Conservation (phyloP, 2,113 vertebrate genomes). For the Thinocorus orbignyianus region DNA sequence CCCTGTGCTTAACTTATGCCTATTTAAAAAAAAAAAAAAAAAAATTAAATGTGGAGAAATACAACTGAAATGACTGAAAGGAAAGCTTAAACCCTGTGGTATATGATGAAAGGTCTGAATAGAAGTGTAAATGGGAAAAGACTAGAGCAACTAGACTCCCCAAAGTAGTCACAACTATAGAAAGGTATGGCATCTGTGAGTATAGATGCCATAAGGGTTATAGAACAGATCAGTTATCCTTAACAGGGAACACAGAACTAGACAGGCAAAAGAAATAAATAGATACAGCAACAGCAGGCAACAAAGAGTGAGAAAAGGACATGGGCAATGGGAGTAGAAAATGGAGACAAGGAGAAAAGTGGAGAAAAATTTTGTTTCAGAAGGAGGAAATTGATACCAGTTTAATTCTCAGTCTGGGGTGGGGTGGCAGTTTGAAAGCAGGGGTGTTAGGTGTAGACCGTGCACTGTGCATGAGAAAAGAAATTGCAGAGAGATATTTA, state of each 20-base stretch:
- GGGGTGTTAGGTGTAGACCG: background rate
- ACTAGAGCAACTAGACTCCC: background rate
- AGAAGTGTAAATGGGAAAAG: background rate
- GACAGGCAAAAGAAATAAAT: background rate
- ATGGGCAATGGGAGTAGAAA: background rate
- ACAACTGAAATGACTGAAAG: background rate
- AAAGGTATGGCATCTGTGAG: background rate
- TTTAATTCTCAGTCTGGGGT: background rate
- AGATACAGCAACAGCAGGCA: background rate
- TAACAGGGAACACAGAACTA: background rate
- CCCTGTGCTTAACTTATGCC: background rate
- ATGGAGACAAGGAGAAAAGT: background rate
- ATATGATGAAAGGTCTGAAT: background rate
- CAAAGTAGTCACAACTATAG: background rate
- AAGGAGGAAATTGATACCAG: background rate
- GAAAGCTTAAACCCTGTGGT: background rate
- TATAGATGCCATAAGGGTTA: background rate
- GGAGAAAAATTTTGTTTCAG: background rate
- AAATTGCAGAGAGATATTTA: slow-evolving; percentile 33
- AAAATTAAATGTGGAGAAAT: background rate
- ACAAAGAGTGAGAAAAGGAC: background rate
- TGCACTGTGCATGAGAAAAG: background rate
- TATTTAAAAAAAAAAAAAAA: background rate
- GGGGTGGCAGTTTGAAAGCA: background rate
- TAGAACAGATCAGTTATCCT: background rate